A percentile compares a stretch with the other conserved stretches of the same genome.
Evolutionary conservation across 2,888 invertebrate species (phyloP).

Genomic region (Teleogryllus oceanicus): DNA sequence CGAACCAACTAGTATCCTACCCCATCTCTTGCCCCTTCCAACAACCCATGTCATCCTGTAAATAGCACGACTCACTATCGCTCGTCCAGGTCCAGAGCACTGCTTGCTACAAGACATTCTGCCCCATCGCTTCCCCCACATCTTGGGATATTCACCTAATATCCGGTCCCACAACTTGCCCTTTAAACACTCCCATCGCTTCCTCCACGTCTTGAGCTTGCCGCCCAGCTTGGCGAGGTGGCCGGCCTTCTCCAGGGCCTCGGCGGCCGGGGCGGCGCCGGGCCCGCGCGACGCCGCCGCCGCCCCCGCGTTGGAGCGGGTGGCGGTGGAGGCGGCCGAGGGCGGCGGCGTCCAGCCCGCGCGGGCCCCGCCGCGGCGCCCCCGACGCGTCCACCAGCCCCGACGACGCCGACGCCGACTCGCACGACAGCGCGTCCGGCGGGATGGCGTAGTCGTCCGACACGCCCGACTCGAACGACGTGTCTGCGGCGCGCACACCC

Average conservation of each 20-base stretch:
- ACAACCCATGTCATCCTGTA: no score
- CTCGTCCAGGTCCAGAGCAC: no score
- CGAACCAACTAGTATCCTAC: no score
- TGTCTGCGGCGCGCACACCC: conserved; percentile 56
- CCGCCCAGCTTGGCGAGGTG: conserved; percentile 89
- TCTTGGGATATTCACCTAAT: no score
- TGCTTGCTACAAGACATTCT: no score
- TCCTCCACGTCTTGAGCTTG: conserved; percentile 93
- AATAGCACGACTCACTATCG: no score
- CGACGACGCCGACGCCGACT: conserved; percentile 74
- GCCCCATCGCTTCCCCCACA: no score
- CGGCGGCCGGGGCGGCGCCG: conserved; percentile 53
- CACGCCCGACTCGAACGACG: conserved; percentile 88
- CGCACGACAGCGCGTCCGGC: conserved; percentile 84
- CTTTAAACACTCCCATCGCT: no score
- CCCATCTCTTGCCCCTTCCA: no score
- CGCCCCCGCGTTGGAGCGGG: conserved; percentile 33
- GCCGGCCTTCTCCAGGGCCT: conserved; percentile 83
- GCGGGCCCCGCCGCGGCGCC: background rate
- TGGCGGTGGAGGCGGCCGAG: conserved; percentile 38
- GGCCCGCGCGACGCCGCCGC: conserved; percentile 32
- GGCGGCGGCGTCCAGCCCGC: background rate
- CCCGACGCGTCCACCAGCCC: conserved; percentile 39
- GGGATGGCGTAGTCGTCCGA: conserved; percentile 96
- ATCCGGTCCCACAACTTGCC: no score